Conservation (phyloP, 2,888 invertebrate species). For the Drosophila mimica region DNA sequence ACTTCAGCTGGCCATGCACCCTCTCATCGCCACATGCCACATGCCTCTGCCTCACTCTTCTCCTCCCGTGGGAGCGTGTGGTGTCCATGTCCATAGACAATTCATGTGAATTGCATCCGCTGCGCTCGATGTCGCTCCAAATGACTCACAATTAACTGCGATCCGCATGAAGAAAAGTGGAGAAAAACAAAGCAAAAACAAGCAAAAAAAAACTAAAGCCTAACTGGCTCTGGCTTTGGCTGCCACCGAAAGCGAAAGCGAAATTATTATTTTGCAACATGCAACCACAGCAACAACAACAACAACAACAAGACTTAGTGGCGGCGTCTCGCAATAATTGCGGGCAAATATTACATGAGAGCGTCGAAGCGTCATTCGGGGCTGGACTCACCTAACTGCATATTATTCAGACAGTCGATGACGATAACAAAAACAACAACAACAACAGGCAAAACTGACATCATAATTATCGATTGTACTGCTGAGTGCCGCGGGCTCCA, state of each 20-base stretch:
- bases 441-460: conserved; percentile 41
- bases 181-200: conserved; percentile 3
- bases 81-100: conserved; percentile 13
- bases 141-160: conserved; percentile 78
- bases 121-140: conserved; percentile 54
- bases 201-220: conserved; percentile 31
- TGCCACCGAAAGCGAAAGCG: conserved; percentile 64
- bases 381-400: conserved; percentile 49
- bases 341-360: conserved; percentile 76
- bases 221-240: conserved; percentile 41
- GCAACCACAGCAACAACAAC: conserved; percentile 61
- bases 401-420: conserved; percentile 65
- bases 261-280: conserved; percentile 78
- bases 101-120: conserved; percentile 51
- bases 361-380: conserved; percentile 39
- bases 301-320: conserved; percentile 36
- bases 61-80: background rate
- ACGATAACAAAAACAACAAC: conserved; percentile 54
- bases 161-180: conserved; percentile 39
- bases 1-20: background rate
- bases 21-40: no score
- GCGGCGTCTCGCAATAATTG: conserved; percentile 73
- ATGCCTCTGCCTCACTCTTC: background rate
- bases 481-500: conserved; percentile 21
- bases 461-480: conserved; percentile 74